Base-by-base conservation (phyloP, 2,113 vertebrate species). In the Solea senegalensis region DNA sequence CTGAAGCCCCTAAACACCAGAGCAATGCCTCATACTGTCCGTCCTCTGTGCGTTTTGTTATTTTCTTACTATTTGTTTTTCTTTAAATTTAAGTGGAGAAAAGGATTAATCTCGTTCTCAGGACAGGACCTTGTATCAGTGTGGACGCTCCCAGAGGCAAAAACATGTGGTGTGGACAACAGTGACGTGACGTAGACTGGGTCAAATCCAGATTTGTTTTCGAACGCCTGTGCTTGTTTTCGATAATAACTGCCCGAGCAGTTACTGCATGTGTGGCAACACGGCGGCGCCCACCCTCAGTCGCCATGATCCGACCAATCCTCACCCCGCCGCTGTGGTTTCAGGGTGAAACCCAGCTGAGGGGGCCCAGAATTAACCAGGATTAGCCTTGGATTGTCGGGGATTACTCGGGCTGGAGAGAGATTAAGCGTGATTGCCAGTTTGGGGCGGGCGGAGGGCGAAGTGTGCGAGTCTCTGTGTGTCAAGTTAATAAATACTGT, bases 341-440 rank as follows among this genome's bases (percentile, higher is more conserved):
- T 82, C 80, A 86, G 87, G 88, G 86, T 90, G 86, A 92, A 84
- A 88, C 88, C 82, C 86, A 89, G 82, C 80, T 75, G 85, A 87
- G 87, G 84, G 90, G 88, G 83, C 84, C 86, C 91, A 85, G 91
- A 93, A 91, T 93, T 91, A 93, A 90, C 89, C 87, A 79, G 90
- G 92, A 93, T 92, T 93, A 93, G 88, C 86, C 69, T 69, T 9
- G 86, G 89, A 92, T 90, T 91, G 89, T 76, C 69, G 2, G 75
- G 87, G 91, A 93, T 93, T 93, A 93, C 89, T 84, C 84, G 76
- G 85, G 82, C 87, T 92, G 87, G 91, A 91, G 88, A 82, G 82
- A 88, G 92, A 93, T 92, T 92, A 88, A 62, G 78, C 69, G 76
- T 89, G 90, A 92, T 90, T 92, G 91, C 90, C 90, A 93, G 89